Evolutionary conservation across 2,113 vertebrate species (phyloP), one percentile per base, ranked within the genome.

Genomic region (Carassius gibelio): DNA sequence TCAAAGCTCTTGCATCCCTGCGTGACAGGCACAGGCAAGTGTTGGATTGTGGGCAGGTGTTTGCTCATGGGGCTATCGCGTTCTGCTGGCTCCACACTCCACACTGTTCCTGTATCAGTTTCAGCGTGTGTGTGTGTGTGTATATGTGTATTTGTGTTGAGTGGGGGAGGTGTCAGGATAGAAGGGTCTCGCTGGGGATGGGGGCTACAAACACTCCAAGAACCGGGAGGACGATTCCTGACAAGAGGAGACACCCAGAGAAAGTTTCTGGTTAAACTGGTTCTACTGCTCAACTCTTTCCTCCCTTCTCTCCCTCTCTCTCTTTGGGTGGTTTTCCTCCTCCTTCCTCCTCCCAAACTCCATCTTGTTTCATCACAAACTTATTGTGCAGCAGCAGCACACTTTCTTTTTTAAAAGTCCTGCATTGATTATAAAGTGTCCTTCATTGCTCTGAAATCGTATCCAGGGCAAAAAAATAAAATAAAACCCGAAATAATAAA

Each of bases 1-100:
- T 80, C 76, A 62, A 71, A 76, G 85, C 82, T 68, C 81, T 64
- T 82, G 62, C 84, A 80, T 84, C 82, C 71, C 34, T 69, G 36
- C 15, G 52, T 90, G 90, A 90, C 84, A 86, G 88, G 88, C 90
- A 89, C 84, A 62, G 85, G 86, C 88, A 88, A 88, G 85, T 86
- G 88, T 79, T 48, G 55, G 76, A 34, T 69, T 80, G 72, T 34
- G 81, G 81, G 76, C 72, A 84, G 71, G 84, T 86, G 87, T 84
- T 87, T 81, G 76, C 84, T 80, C 61, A 69, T 66, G 34, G 26
- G 62, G 86, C 83, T 86, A 87, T 86, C 86, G 75, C 66, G 86
- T 88, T 88, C 68, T 85, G 88, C 86, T 85, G 79, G 81, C 85
- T 87, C 75, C 30, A 87, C 84, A 87, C 86, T 83, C 71, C 87